Percentiles rank a stretch among this genome's conserved stretches.
phyloP scores from a whole-genome alignment of 2,113 vertebrate genomes.

The Cyanistes caeruleus region DNA sequence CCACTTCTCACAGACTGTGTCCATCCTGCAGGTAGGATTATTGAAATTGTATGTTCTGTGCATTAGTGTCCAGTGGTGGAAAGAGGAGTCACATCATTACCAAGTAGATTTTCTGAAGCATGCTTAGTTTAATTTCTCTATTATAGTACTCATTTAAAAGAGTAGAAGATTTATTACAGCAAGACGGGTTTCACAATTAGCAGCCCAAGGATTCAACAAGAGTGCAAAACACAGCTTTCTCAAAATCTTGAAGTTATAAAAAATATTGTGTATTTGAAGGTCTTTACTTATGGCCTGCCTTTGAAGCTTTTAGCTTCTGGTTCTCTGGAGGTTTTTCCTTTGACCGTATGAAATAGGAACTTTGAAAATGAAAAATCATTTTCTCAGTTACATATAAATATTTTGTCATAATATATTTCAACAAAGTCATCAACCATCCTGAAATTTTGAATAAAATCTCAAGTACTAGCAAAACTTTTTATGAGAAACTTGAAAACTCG shows the following conservation, averaged over 20 bases:
- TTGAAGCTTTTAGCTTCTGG: not conserved
- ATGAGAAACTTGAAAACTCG: not conserved
- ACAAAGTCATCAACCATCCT: not conserved
- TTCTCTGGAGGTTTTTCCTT: not conserved
- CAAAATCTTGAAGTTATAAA: not conserved
- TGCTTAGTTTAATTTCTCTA: not conserved
- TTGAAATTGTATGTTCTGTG: constrained; percentile 6
- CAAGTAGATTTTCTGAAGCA: constrained; percentile 10
- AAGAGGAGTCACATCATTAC: not conserved
- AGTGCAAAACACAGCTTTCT: not conserved
- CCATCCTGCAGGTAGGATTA: constrained; percentile 94
- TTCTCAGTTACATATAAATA: not conserved
- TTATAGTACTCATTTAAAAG: not conserved
- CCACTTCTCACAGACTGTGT: constrained; percentile 98
- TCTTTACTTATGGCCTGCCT: not conserved
- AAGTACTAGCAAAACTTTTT: not conserved
- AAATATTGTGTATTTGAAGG: not conserved
- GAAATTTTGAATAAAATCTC: not conserved
- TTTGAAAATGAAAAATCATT: not conserved
- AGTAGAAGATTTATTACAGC: constrained; percentile 51
- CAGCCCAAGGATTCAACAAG: not conserved
- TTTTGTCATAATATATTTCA: not conserved
- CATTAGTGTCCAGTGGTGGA: not conserved
- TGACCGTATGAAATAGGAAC: not conserved
- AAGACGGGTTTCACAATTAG: not conserved